Conservation (phyloP, 1,140 invertebrate genomes). For the Harlomillsia oculata region DNA sequence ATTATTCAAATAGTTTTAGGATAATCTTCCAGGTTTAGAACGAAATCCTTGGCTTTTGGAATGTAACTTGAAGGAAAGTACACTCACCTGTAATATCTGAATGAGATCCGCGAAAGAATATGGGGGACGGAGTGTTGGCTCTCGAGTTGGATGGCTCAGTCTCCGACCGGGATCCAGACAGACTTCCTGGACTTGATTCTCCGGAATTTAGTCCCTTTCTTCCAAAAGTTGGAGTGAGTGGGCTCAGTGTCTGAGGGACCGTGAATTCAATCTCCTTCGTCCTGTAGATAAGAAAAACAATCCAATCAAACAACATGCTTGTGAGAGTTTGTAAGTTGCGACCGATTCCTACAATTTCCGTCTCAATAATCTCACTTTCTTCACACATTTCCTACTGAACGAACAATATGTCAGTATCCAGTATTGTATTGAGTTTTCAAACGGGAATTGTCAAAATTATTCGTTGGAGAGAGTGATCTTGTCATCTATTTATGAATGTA, state of each 20-base stretch:
- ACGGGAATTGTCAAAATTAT: not conserved
- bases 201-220: conserved; percentile 40
- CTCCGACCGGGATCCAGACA: conserved; percentile 38
- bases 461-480: not conserved
- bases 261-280: conserved; percentile 57
- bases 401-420: too few species aligned
- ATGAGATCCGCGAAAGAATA: conserved; percentile 53
- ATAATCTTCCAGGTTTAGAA: too few species aligned
- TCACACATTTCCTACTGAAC: too few species aligned
- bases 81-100: conserved; percentile 28
- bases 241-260: conserved; percentile 50
- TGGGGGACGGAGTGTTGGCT: conserved; percentile 47
- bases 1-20: too few species aligned
- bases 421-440: not conserved
- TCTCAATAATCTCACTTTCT: too few species aligned
- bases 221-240: conserved; percentile 46
- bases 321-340: too few species aligned
- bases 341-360: too few species aligned
- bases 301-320: too few species aligned
- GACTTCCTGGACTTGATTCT: conserved; percentile 45
- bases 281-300: conserved; percentile 41
- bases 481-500: not conserved
- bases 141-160: conserved; percentile 39
- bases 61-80: too few species aligned
- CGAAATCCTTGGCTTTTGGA: too few species aligned